Evolutionary conservation across 1,140 invertebrate species (phyloP).

Genomic region (Drosophila oshimai): DNA sequence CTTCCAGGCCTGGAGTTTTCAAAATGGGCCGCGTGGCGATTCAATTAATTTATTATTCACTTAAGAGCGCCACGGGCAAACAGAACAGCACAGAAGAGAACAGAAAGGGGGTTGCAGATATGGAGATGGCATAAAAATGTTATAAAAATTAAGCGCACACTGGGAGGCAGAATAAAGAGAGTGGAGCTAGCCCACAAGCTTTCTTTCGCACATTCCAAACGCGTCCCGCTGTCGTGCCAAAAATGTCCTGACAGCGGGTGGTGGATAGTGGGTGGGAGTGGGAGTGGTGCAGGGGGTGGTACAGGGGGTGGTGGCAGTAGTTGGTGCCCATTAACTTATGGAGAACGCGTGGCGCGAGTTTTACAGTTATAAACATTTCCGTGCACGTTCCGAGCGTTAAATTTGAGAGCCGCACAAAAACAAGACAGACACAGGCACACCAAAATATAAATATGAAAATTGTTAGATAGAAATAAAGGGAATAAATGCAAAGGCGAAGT

Average conservation of each 20-base stretch:
- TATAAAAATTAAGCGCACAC: slow-evolving; percentile 73
- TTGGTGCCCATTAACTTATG: slow-evolving; percentile 37
- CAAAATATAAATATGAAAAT: slow-evolving; percentile 16
- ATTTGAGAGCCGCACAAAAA: slow-evolving; percentile 36
- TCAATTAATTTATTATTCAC: slow-evolving; percentile 81
- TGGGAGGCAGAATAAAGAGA: background rate
- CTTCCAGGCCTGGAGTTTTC: no score
- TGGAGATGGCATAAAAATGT: slow-evolving; percentile 65
- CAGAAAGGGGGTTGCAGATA: background rate
- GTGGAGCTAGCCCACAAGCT: slow-evolving; percentile 21
- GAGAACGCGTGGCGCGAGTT: slow-evolving; percentile 60
- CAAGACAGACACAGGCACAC: background rate
- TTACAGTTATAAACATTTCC: slow-evolving; percentile 70
- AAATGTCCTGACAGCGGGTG: slow-evolving; percentile 56
- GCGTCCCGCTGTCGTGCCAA: slow-evolving; percentile 55
- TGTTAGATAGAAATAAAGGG: background rate
- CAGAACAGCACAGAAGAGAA: no score
- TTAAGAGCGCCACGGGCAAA: slow-evolving; percentile 55
- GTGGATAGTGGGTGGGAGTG: background rate
- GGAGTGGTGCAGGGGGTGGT: background rate
- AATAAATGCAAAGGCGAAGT: background rate
- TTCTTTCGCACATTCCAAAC: slow-evolving; percentile 61
- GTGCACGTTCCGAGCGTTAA: slow-evolving; percentile 66
- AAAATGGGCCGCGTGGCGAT: slow-evolving; percentile 70
- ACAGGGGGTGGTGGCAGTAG: background rate